Evolutionary conservation across 2,888 invertebrate genomes (phyloP).

Genomic region (Thecocarcelia acutangulata): DNA sequence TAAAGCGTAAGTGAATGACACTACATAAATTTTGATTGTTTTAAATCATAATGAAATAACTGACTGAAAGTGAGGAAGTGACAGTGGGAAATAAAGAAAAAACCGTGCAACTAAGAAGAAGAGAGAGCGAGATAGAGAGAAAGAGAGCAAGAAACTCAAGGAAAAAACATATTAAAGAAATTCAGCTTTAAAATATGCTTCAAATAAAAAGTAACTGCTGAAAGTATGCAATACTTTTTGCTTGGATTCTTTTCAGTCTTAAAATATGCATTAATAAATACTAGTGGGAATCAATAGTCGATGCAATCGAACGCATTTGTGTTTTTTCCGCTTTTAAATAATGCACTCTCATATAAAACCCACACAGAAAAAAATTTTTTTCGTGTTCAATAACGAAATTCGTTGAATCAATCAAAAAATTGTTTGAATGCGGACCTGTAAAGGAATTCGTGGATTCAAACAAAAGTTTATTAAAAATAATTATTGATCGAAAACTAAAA

Average conservation of each 20-base stretch:
- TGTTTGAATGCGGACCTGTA: too few species aligned
- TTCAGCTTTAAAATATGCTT: background rate
- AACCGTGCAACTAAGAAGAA: background rate
- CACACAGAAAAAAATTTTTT: too few species aligned
- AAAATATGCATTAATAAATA: background rate
- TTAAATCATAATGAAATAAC: constrained; percentile 46
- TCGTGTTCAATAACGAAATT: too few species aligned
- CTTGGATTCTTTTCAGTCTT: background rate
- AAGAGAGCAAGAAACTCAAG: background rate
- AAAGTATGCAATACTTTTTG: constrained; percentile 24
- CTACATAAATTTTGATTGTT: constrained; percentile 65
- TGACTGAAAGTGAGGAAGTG: constrained; percentile 7
- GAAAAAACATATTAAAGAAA: background rate
- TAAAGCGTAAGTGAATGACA: constrained; percentile 65
- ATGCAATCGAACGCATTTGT: too few species aligned
- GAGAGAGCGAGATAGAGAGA: too few species aligned
- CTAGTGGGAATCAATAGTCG: too few species aligned
- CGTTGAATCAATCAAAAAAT: too few species aligned
- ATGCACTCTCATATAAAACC: too few species aligned
- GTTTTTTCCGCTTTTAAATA: too few species aligned
- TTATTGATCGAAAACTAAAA: too few species aligned
- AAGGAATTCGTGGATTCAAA: too few species aligned
- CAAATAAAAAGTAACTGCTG: background rate
- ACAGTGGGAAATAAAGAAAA: constrained; percentile 16
- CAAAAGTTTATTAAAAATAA: too few species aligned